Conservation (phyloP, 2,797 vertebrate species). For the Triplophysa bombifrons region DNA sequence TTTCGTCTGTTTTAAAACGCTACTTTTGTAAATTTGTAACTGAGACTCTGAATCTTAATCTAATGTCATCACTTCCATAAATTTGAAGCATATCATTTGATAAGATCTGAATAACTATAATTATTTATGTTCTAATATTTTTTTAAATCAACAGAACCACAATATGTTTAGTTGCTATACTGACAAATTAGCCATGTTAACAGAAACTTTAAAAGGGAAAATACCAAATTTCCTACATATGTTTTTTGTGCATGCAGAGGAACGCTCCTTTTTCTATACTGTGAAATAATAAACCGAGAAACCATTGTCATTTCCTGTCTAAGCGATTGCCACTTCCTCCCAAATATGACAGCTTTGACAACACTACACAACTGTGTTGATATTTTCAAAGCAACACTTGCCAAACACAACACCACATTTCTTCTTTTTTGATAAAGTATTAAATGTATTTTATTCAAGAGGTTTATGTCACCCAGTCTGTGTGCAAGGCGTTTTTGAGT, state of each 20-base stretch:
- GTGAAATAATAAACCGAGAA: conserved; percentile 3
- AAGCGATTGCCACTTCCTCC: conserved; percentile 71
- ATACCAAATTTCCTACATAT: conserved; percentile 1
- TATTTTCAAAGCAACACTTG: not conserved
- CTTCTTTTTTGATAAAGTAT: not conserved
- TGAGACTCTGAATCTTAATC: too few relatives aligned
- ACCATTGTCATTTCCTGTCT: conserved; percentile 74
- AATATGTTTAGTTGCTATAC: not conserved
- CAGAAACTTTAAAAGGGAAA: not conserved
- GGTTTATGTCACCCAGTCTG: not conserved
- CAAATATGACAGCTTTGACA: conserved; percentile 53
- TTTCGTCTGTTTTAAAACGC: not conserved
- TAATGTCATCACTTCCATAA: too few relatives aligned
- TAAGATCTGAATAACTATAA: not conserved
- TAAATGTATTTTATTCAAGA: not conserved
- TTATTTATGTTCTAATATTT: not conserved
- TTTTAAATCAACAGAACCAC: not conserved
- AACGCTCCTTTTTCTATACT: conserved; percentile 26
- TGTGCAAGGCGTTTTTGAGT: not conserved
- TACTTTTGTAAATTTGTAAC: too few relatives aligned
- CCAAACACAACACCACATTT: not conserved
- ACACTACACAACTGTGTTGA: conserved; percentile 49
- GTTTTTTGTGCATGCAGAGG: conserved; percentile 10
- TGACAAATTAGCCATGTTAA: not conserved
- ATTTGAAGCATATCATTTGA: too few relatives aligned